phyloP scores from a whole-genome alignment of 2,113 vertebrate species.

The Balaeniceps rex region DNA sequence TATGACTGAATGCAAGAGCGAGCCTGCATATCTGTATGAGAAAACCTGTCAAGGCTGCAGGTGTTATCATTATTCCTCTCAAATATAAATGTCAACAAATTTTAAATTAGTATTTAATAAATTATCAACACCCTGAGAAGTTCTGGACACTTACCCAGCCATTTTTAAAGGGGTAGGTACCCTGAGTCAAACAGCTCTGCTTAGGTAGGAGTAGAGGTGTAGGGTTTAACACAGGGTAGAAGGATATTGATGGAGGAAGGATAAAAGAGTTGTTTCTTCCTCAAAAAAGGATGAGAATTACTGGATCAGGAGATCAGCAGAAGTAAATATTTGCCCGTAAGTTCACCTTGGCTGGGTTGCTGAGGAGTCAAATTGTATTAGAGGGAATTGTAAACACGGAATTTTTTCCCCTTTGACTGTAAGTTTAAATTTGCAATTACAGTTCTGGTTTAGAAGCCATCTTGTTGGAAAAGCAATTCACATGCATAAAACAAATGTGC shows the following conservation, averaged over 20 bases:
- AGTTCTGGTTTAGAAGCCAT: background rate
- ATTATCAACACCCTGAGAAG: background rate
- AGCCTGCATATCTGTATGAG: background rate
- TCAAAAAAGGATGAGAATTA: background rate
- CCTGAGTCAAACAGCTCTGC: background rate
- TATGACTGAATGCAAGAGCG: background rate
- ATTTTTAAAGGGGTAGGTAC: background rate
- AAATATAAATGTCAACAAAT: background rate
- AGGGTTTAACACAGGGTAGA: background rate
- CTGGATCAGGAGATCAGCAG: background rate
- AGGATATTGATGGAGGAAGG: background rate
- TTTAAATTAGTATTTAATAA: background rate
- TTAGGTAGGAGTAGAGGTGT: background rate
- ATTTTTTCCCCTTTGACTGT: background rate
- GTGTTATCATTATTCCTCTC: background rate
- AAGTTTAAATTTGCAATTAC: background rate
- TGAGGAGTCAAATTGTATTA: background rate
- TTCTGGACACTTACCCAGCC: background rate
- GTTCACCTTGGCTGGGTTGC: background rate
- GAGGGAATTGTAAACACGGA: background rate
- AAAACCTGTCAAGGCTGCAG: background rate
- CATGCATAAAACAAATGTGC: background rate
- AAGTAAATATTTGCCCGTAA: background rate
- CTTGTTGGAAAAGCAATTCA: background rate
- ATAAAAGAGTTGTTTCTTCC: background rate